Evolutionary conservation across 1,140 invertebrate genomes (phyloP).

Genomic region (Asbolus verrucosus): DNA sequence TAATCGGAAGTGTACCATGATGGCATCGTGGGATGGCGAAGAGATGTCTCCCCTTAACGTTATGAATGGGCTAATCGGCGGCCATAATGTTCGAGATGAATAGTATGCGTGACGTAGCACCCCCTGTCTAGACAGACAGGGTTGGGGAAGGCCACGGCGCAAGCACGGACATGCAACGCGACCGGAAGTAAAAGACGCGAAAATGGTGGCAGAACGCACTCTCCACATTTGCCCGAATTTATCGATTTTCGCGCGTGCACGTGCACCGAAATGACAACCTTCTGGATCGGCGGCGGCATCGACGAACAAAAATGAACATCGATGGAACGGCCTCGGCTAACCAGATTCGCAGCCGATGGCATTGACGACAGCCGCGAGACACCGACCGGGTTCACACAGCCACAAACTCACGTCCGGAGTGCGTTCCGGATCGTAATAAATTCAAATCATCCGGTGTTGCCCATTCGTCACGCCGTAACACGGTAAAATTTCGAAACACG

Average conservation of each 20-base stretch:
- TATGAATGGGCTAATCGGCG: slow-evolving; percentile 38
- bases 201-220: slow-evolving; percentile 37
- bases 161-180: slow-evolving; percentile 55
- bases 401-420: neutral
- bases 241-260: slow-evolving; percentile 42
- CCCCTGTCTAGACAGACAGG: slow-evolving; percentile 56
- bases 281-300: slow-evolving; percentile 26
- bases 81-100: slow-evolving; percentile 28
- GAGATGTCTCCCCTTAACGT: slow-evolving; percentile 2
- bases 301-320: slow-evolving; percentile 41
- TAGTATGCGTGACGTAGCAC: slow-evolving; percentile 53
- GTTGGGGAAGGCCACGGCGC: slow-evolving; percentile 53
- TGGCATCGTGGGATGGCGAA: neutral
- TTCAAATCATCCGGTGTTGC: slow-evolving; percentile 2
- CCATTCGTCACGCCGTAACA: neutral
- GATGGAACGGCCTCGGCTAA: slow-evolving; percentile 36
- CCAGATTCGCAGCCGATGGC: slow-evolving; percentile 41
- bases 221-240: slow-evolving; percentile 35
- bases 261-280: slow-evolving; percentile 36
- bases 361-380: slow-evolving; percentile 41
- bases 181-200: slow-evolving; percentile 48
- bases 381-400: slow-evolving; percentile 37
- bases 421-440: slow-evolving; percentile 5
- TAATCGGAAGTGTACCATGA: neutral
- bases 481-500: slow-evolving; percentile 19